Base-by-base conservation (phyloP, 2,888 invertebrate genomes). In the Eueremaeus valkanovi region DNA sequence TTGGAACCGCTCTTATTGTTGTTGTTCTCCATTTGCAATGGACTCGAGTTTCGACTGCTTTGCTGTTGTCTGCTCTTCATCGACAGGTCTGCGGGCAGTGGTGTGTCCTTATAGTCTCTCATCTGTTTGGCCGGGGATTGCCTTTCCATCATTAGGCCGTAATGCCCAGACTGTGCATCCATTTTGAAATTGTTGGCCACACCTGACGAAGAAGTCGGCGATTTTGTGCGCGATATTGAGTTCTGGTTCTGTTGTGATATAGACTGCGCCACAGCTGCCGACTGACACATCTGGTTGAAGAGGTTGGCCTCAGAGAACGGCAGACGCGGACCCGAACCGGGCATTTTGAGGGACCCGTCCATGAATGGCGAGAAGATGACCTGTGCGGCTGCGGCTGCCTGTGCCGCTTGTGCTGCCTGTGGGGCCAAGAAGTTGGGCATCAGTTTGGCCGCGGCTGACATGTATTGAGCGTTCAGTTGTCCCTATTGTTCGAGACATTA, bases 351-450 rank as follows among this genome's bases (percentile, higher is more conserved):
- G 1, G 70, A 70, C 21, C 42, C 70, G 24, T 70, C 70, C 24
- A 70, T 70, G 13, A 70, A 70, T 13, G 70, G 70, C n/a, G 70
- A 70, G 45, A 70, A 70, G 16, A 70, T 45, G 27, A 42, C 70
- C 45, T 70, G 70, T 3, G 70, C 70, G 11, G 70, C 70, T 0
- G 24, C 42, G 1, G 70, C 70, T n/a, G 70, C 70, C 27, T 16
- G n/a, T 3, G 70, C 70, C 21, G 70, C 70, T 0, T 11, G 27
- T 9, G 70, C 70, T n/a, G 70, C 70, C 27, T 16, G n/a, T 42
- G 70, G 42, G 1, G 27, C 36, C 45, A 70, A 29, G 21, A 70
- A 70, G 70, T 70, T 70, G 27, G 70, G 70, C 70, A 70, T 70
- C 18, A 70, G 24, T 70, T 70, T 70, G 16, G 70, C 70, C 45